Evolutionary conservation across 2,888 invertebrate genomes (phyloP), one percentile per base, ranked within the genome.

Genomic region (Volucella zonaria): DNA sequence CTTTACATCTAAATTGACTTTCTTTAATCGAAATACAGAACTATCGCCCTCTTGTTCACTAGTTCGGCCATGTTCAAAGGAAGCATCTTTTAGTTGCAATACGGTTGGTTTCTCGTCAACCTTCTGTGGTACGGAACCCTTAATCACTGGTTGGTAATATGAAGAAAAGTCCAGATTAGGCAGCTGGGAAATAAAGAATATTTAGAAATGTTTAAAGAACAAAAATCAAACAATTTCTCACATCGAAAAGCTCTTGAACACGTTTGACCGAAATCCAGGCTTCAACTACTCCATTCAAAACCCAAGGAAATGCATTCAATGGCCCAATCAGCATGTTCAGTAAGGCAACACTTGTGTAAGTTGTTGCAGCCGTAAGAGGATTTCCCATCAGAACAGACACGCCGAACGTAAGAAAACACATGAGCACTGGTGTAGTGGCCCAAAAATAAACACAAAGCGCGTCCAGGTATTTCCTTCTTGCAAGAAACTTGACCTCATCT

Each of bases 251-350:
- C 89, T 94, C 94, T 90, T 97, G 96, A 47, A 99, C 95, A 87
- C 98, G 94, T 90, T 96, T 96, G 8, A 98, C 92, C 0, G 99
- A 99, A 0, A 99, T 97, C 96, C 97, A 97, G 0, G 99, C 97
- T 92, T 99, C 99, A 54, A 98, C 96, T 3, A 99, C 92, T 0
- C 99, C 99, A 92, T 98, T 99, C 18, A 99, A 92, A 3, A 99
- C 99, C 99, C 99, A 99, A 0, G 99, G 99, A 91, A 99, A 98
- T 0, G 98, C 97, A 92, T 99, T 99, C 78, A 99, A 92, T 0
- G 99, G 99, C 68, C 95, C 95, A 88, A 99, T 99, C 80, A 99
- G 93, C 96, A 99, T 98, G 90, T 98, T 97, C 81, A 99, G 94
- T 71, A 99, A 93, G 0, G 99, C 98, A 87, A 99, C 95, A 87